Percentiles rank a stretch among this genome's conserved stretches.
These are phyloP conservation scores for Saccostrea glomerata DNA, from an alignment of 1,140 invertebrate species.

Conservation along the genomic window DNA sequence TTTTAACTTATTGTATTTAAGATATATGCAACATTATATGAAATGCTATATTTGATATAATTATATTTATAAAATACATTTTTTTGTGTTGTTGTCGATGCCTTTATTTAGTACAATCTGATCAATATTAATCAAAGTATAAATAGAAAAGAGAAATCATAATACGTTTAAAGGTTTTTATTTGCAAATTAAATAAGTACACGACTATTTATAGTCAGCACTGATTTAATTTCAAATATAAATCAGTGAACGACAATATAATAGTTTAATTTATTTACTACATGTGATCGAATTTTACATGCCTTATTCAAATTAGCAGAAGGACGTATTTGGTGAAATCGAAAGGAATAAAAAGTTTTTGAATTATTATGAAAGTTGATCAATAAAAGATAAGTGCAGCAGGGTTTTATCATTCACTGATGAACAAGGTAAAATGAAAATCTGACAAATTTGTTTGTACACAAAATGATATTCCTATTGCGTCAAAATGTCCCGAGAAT, in stretches of 20 bases:
- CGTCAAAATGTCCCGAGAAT: background rate
- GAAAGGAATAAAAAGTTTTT: too few species aligned
- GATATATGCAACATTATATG: background rate
- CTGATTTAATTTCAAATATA: too few species aligned
- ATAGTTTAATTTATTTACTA: too few species aligned
- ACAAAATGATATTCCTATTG: background rate
- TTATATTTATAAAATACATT: background rate
- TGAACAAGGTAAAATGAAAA: background rate
- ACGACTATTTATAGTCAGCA: too few species aligned
- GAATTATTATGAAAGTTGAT: too few species aligned
- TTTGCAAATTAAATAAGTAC: too few species aligned
- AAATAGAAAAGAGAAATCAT: too few species aligned
- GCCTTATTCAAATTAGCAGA: background rate
- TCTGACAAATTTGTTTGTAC: background rate
- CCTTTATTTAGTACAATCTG: too few species aligned
- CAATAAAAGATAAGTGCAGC: too few species aligned
- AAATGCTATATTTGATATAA: background rate
- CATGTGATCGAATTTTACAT: background rate
- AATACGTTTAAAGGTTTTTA: too few species aligned
- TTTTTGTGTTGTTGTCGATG: background rate
- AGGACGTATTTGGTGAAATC: background rate
- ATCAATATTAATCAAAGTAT: too few species aligned
- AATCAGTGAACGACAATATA: too few species aligned
- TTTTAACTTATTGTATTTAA: slow-evolving; percentile 30
- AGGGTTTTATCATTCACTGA: background rate